Evolutionary conservation across 2,797 vertebrate genomes (phyloP), one percentile per base, ranked within the genome.

Genomic region (Catamblyrhynchus diadema): DNA sequence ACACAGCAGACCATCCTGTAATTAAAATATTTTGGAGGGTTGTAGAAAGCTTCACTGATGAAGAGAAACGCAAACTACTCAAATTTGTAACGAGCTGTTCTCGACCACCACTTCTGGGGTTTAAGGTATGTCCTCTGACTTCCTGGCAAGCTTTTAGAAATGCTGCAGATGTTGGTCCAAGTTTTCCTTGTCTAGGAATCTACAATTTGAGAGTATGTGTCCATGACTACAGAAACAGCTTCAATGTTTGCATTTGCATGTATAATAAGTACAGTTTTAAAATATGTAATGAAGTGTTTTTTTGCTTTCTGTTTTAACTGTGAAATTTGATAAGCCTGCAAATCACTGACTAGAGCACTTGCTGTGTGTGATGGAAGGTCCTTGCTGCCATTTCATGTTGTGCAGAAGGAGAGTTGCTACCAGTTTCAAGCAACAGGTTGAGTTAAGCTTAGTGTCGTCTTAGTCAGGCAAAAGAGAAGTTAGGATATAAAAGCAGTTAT

Each of bases 31-130:
- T 99, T 95, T 99, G 99, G 99, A 99, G 99, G 84, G 99, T 99
- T 45, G 99, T 99, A 8, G 99, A 99, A 94, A 98, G 98, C 50
- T 99, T 99, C 98, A 99, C 99, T 10, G 99, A 99, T 37, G 99
- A 99, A 51, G 99, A 99, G 93, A 99, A 99, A 94, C 98, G 99
- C 89, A 99, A 99, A 85, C 97, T 99, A 89, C 98, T 99, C 53
- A 99, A 98, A 97, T 99, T 99, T 80, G 99, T 99, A 62, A 99
- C 99, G 7, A 99, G 99, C 97, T 99, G 99, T 96, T 99, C 99
- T 84, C 98, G 99, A 51, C 99, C 99, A 2, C 99, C 99, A 2
- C 98, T 99, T 82, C 97, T 99, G 92, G 99, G 99, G 18, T 99
- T 99, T 95, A 99, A 99, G 99, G 99, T 99, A 96, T 17, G 47